Evolutionary conservation across 2,113 vertebrate species (phyloP), one percentile per base, ranked within the genome.

Genomic region (Syngnathus typhle): DNA sequence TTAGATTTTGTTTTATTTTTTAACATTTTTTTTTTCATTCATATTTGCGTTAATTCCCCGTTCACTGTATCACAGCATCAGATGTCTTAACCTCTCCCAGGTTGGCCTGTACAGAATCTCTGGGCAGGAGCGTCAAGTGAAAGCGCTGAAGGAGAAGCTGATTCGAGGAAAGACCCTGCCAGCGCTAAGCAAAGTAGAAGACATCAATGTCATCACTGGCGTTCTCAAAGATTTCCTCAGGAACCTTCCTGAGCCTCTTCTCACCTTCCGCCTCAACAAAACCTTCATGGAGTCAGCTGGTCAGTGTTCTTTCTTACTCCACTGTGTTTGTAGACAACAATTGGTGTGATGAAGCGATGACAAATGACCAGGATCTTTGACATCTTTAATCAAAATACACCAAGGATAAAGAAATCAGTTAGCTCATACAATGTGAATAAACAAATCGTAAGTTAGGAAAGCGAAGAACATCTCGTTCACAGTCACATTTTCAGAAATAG

Each of bases 141-240:
- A 92, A 85, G 93, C 95, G 0, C 85, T 98, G 75, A 96, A 95
- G 61, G 95, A 97, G 73, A 95, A 94, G 82, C 93, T 94, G 41
- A 87, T 96, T 1, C 87, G 91, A 67, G 84, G 86, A 47, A 95
- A 93, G 71, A 92, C 65, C 7, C 69, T 95, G 0, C 95, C 95
- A 10, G 56, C 89, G 0, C 94, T 97, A 60, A 91, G 89, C 76
- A 95, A 93, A 74, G 91, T 98, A 70, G 94, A 95, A 0, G 95
- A 98, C 46, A 93, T 98, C 72, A 93, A 98, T 9, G 92, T 91
- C 10, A 60, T 98, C 70, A 90, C 94, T 0, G 83, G 95, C 52
- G 92, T 95, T 5, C 91, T 97, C 60, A 98, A 98, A 85, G 94
- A 96, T 73, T 97, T 98, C 68, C 84, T 98, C 9, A 90, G 95